Percentiles rank a stretch among this genome's conserved stretches.
Conservation (phyloP, 2,888 invertebrate genomes). For the Nasonovia ribisnigri region DNA sequence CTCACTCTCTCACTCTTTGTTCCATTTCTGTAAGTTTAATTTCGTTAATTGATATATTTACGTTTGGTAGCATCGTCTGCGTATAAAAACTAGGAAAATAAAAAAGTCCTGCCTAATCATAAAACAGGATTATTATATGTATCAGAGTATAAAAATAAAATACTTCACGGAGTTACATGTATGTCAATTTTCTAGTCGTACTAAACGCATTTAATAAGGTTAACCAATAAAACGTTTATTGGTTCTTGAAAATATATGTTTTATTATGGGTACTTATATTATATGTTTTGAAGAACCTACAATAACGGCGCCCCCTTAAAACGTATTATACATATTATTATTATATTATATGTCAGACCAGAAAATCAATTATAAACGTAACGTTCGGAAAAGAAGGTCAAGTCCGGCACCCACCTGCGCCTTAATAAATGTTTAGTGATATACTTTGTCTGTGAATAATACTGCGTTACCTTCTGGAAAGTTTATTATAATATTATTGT, state of each 20-base stretch:
- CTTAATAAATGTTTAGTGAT: not conserved
- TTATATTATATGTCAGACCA: not conserved
- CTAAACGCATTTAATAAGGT: slow-evolving; percentile 45
- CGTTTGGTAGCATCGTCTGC: not conserved
- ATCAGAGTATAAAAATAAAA: slow-evolving; percentile 11
- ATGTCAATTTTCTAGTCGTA: slow-evolving; percentile 20
- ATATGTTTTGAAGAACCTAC: slow-evolving; percentile 19
- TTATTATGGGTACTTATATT: slow-evolving; percentile 31
- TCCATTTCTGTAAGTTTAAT: not conserved
- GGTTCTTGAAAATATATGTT: slow-evolving; percentile 38
- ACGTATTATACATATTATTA: too few species aligned
- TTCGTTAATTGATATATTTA: not conserved
- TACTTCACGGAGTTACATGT: slow-evolving; percentile 6
- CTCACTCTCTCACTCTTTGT: not conserved
- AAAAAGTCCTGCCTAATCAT: not conserved
- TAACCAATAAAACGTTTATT: slow-evolving; percentile 54
- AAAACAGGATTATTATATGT: slow-evolving; percentile 26
- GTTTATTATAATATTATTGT: not conserved
- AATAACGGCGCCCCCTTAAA: slow-evolving; percentile 4
- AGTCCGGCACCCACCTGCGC: not conserved
- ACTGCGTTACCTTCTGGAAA: not conserved
- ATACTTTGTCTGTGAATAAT: not conserved
- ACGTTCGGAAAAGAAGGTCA: not conserved
- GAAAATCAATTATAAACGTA: slow-evolving; percentile 26
- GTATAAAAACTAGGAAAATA: not conserved